Conservation (phyloP, 2,113 vertebrate species). For the Poicephalus gulielmi region DNA sequence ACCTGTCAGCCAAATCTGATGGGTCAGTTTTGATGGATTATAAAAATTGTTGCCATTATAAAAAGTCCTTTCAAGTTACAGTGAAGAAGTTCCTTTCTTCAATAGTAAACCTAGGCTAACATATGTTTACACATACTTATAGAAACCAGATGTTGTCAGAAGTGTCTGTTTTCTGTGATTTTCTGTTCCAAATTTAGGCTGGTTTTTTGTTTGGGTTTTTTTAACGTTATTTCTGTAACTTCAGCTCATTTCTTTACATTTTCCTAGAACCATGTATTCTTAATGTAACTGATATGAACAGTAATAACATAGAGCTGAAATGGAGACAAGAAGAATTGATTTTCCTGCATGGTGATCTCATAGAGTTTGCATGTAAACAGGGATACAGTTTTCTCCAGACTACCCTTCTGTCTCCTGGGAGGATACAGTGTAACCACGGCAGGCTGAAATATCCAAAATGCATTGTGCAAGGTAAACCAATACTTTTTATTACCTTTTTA, state of each 20-base stretch:
- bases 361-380: conserved; percentile 77
- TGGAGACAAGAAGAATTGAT: conserved; percentile 69
- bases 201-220: neutral
- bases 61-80: neutral
- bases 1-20: neutral
- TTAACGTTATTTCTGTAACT: neutral
- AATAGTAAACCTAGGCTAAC: neutral
- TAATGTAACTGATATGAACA: conserved; percentile 20
- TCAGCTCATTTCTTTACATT: neutral
- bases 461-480: conserved; percentile 65
- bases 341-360: conserved; percentile 74
- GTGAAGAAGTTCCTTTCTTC: neutral
- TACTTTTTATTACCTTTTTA: neutral
- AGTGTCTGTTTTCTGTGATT: neutral
- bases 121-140: neutral
- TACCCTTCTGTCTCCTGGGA: conserved; percentile 16
- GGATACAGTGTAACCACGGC: conserved; percentile 65
- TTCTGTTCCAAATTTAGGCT: neutral
- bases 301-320: conserved; percentile 70
- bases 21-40: neutral
- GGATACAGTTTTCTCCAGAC: conserved; percentile 60
- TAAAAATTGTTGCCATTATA: neutral
- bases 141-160: neutral
- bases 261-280: conserved; percentile 75
- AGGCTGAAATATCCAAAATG: conserved; percentile 73